These are phyloP conservation scores for Biston stratarius DNA, from an alignment of 2,888 invertebrate genomes.

Conservation along the genomic window DNA sequence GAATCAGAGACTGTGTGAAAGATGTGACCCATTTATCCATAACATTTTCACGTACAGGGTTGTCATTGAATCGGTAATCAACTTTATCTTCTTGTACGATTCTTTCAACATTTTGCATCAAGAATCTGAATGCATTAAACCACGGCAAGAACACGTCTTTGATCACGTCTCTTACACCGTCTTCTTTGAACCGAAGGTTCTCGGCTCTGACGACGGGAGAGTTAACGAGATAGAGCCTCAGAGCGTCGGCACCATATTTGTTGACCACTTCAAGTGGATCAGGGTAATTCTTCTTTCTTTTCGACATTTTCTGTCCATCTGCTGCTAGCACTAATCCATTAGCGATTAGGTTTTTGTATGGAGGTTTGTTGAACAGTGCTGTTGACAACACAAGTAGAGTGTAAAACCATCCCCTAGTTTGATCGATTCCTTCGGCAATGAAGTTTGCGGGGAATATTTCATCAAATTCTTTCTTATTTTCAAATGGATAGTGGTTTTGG, in stretches of 20 bases:
- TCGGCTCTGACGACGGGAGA: slow-evolving; percentile 99
- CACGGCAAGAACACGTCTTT: slow-evolving; percentile 99
- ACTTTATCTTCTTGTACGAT: slow-evolving; percentile 89
- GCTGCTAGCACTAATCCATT: slow-evolving; percentile 98
- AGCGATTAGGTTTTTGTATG: slow-evolving; percentile 98
- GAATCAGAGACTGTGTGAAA: slow-evolving; percentile 96
- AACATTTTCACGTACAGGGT: slow-evolving; percentile 88
- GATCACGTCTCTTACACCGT: slow-evolving; percentile 97
- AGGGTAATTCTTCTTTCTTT: slow-evolving; percentile 99
- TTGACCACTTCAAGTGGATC: slow-evolving; percentile 96
- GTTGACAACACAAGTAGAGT: slow-evolving; percentile 99
- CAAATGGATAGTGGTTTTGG: slow-evolving; percentile 98
- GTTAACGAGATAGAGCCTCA: slow-evolving; percentile 98
- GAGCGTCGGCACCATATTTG: slow-evolving; percentile 98
- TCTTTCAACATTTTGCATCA: slow-evolving; percentile 96
- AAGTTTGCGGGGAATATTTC: slow-evolving; percentile 99
- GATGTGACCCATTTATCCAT: slow-evolving; percentile 99
- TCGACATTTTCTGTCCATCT: slow-evolving; percentile 99
- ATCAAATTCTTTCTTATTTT: slow-evolving; percentile 94
- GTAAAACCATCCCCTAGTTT: slow-evolving; percentile 99
- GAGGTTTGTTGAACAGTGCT: slow-evolving; percentile 97
- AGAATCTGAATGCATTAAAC: slow-evolving; percentile 97
- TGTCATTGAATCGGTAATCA: slow-evolving; percentile 86
- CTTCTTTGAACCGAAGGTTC: slow-evolving; percentile 98
- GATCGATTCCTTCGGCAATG: slow-evolving; percentile 99